Base-by-base conservation (phyloP, 2,113 vertebrate species). In the Rhinichthys klamathensis region DNA sequence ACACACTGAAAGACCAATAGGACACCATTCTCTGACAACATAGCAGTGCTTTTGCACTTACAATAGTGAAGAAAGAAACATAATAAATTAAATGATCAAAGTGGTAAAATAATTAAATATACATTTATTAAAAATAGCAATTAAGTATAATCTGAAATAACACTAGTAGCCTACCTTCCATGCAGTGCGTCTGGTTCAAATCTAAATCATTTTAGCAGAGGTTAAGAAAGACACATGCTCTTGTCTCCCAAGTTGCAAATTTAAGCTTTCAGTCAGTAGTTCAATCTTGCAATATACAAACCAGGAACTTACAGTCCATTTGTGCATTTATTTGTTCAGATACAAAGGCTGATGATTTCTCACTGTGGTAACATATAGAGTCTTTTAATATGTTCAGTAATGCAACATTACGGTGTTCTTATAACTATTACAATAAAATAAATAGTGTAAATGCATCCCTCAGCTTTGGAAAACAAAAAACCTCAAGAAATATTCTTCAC, bases 361-460 rank as follows among this genome's bases (percentile, higher is more conserved):
- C 0, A 18, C 25, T 51, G 46, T 27, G 72, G 8, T 23, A n/a
- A 58, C 70, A 49, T 16, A 13, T 25, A 8, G 18, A 16, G 18
- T 12, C 2, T 27, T 61, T 27, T 63, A 63, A 11, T 51, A 51
- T 49, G 73, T 51, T 54, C 7, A 35, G 4, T 12, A 49, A 67
- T 67, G 61, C 41, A 35, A 67, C 3, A 35, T 51, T 18, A 67
- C 21, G 18, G 3, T 51, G 35, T 80, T 35, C 5, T 0, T 61
- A 58, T 8, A 77, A 77, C 76, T 79, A 10, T 69, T 15, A 51
- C 61, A 81, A 51, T 81, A 51, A 51, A 46, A 80, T 65, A 80
- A 69, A 81, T 80, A 80, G 16, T 49, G 10, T 63, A 23, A 51
- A 49, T 21, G 27, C 25, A 51, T 21, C 60, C 25, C 18, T 80